A percentile compares a stretch with the other conserved stretches of the same genome.
These are phyloP conservation scores for Bubo scandiacus DNA, from an alignment of 2,113 vertebrate species.

Conservation along the genomic window DNA sequence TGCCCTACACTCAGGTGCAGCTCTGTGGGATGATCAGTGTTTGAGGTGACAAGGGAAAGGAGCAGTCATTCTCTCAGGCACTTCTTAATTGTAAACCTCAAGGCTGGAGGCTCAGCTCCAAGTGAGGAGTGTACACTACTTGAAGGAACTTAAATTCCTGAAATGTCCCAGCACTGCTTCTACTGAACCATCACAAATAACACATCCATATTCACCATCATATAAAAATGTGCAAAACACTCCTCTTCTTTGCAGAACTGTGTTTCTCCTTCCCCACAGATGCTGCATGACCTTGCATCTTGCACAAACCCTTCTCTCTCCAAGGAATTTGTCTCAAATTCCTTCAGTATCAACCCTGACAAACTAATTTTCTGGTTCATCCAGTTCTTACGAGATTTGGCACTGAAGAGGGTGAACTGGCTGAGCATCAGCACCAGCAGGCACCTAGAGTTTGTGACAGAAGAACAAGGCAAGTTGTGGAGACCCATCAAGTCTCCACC, in stretches of 20 bases:
- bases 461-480: not conserved
- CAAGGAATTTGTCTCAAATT: not conserved
- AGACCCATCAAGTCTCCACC: not conserved
- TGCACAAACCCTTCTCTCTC: not conserved
- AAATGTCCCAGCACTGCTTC: not conserved
- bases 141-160: not conserved
- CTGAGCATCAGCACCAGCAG: not conserved
- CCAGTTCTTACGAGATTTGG: not conserved
- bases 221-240: not conserved
- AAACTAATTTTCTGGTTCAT: not conserved
- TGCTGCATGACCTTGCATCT: not conserved
- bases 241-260: not conserved
- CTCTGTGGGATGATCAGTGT: not conserved
- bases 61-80: not conserved
- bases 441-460: not conserved
- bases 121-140: rapidly evolving
- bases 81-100: not conserved
- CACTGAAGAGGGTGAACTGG: not conserved
- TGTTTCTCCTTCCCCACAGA: not conserved
- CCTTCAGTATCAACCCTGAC: not conserved
- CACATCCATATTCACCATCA: not conserved
- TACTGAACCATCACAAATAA: not conserved
- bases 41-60: not conserved
- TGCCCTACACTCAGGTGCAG: not conserved
- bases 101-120: not conserved